These are phyloP conservation scores for Patagioenas fasciata DNA, from an alignment of 2,113 vertebrate genomes.

Conservation along the genomic window DNA sequence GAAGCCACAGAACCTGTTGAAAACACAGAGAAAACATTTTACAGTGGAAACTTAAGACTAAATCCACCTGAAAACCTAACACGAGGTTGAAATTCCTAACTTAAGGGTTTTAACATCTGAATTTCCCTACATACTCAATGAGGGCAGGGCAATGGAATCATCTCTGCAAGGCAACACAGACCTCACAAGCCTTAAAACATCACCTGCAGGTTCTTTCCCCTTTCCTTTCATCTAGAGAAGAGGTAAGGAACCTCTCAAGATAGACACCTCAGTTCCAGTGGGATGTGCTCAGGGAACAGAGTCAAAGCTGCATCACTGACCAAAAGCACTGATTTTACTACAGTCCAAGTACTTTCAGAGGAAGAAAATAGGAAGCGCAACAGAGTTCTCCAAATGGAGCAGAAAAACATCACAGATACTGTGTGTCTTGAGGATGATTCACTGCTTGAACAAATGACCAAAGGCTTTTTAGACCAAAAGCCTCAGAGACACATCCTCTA, in stretches of 20 bases:
- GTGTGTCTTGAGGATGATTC: neutral
- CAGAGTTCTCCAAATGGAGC: neutral
- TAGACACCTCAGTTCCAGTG: neutral
- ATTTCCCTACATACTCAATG: neutral
- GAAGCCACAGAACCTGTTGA: neutral
- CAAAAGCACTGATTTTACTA: neutral
- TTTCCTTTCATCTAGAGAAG: neutral
- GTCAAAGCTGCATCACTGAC: neutral
- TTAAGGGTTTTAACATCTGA: neutral
- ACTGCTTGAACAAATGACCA: neutral
- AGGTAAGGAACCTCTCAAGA: neutral
- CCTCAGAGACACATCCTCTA: neutral
- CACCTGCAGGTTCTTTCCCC: neutral
- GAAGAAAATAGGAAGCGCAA: neutral
- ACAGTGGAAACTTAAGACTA: neutral
- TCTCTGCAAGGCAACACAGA: neutral
- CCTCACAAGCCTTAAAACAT: neutral
- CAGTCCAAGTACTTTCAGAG: neutral
- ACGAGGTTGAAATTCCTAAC: neutral
- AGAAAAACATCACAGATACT: rapidly evolving
- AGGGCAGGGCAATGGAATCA: neutral
- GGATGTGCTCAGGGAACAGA: neutral
- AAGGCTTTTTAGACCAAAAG: neutral
- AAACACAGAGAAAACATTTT: neutral
- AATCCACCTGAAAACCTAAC: neutral